Percentiles rank a stretch among this genome's conserved stretches.
phyloP scores from a whole-genome alignment of 1,140 invertebrate genomes.

The Streblospio benedicti region DNA sequence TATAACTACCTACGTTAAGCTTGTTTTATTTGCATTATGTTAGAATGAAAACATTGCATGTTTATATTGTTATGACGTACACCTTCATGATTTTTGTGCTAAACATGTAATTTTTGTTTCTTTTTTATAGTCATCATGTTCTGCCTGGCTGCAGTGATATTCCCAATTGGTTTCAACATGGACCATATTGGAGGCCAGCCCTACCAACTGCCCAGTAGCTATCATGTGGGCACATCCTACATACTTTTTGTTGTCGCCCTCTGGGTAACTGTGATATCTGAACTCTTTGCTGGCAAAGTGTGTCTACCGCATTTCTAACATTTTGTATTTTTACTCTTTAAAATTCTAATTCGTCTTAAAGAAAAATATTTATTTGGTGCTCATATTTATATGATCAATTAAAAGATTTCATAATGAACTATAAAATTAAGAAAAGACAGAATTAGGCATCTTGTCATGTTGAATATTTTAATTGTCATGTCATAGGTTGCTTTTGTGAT shows the following conservation, averaged over 20 bases:
- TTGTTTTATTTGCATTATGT: not conserved
- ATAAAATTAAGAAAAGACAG: too few species aligned
- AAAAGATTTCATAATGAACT: too few species aligned
- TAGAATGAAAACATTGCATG: not conserved
- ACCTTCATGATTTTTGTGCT: too few species aligned
- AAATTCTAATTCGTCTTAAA: too few species aligned
- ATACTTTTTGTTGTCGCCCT: slow-evolving; percentile 87
- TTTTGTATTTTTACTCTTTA: slow-evolving; percentile 2
- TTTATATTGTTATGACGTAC: too few species aligned
- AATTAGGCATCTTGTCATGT: too few species aligned
- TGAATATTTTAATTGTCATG: too few species aligned
- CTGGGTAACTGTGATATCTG: slow-evolving; percentile 93
- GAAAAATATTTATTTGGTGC: too few species aligned
- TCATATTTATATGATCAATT: too few species aligned
- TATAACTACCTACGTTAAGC: not conserved
- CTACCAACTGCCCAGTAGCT: slow-evolving; percentile 88
- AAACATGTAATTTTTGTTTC: too few species aligned
- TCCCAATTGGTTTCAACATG: slow-evolving; percentile 89
- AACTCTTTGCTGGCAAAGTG: slow-evolving; percentile 94
- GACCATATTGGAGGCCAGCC: slow-evolving; percentile 91
- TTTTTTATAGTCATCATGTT: slow-evolving; percentile 81
- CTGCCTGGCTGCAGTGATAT: slow-evolving; percentile 87
- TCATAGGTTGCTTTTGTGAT: too few species aligned
- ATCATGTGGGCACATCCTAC: slow-evolving; percentile 90
- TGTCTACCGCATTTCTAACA: slow-evolving; percentile 68